phyloP scores from a whole-genome alignment of 2,797 vertebrate species.

The Pelobates cultripes region DNA sequence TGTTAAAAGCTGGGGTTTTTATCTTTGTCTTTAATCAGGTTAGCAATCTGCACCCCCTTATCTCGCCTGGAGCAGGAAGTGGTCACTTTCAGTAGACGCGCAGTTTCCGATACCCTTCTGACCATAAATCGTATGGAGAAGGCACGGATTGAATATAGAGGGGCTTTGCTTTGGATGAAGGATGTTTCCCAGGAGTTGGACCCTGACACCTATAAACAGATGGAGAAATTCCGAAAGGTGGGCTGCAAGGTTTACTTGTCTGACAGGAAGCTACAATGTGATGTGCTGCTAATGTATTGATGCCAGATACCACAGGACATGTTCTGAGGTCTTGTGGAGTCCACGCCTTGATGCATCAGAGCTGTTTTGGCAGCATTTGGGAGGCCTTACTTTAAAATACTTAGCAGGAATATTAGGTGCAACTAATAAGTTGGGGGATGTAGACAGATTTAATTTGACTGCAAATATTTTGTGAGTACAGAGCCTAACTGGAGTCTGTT shows the following conservation, averaged over 20 bases:
- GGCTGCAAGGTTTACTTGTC: conserved; percentile 14
- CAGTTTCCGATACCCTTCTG: conserved; percentile 79
- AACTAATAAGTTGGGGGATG: too few relatives aligned
- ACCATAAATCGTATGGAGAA: conserved; percentile 84
- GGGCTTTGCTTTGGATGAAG: conserved; percentile 85
- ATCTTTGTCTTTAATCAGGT: conserved; percentile 61
- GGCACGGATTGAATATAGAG: conserved; percentile 80
- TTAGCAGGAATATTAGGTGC: too few relatives aligned
- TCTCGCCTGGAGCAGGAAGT: conserved; percentile 83
- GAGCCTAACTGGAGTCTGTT: too few relatives aligned
- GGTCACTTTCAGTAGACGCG: conserved; percentile 80
- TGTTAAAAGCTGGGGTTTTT: neutral
- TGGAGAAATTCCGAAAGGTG: conserved; percentile 87
- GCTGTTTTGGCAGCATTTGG: too few relatives aligned
- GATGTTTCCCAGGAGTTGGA: conserved; percentile 83
- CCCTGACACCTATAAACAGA: conserved; percentile 86
- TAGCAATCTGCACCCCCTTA: conserved; percentile 78
- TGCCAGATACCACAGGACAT: too few relatives aligned
- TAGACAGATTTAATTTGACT: neutral
- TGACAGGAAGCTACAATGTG: too few relatives aligned
- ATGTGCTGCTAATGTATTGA: too few relatives aligned
- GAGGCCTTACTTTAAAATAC: too few relatives aligned
- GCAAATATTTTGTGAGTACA: neutral
- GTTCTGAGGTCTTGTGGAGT: too few relatives aligned
- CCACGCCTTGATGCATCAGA: too few relatives aligned